Evolutionary conservation across 2,113 vertebrate genomes (phyloP), one percentile per base, ranked within the genome.

Genomic region (Danio rerio): DNA sequence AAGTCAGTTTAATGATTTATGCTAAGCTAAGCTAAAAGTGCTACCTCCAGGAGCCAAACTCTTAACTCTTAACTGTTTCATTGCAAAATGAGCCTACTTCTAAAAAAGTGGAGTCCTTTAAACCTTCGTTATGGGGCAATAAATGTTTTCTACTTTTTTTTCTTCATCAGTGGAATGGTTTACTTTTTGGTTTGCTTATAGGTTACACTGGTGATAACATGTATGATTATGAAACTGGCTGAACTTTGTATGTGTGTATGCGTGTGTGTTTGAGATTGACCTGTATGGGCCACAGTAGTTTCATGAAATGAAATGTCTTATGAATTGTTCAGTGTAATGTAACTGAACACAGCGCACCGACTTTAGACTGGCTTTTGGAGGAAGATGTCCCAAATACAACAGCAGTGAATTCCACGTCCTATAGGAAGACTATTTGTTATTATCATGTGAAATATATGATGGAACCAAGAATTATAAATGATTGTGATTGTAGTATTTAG

Each of bases 401-500:
- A 8, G 45, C 59, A 52, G 55, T 18, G 59, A 56, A 40, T 40
- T 72, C 7, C 55, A 72, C 20, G 61, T 61, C 4, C 47, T 5
- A 18, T 43, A 20, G 66, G 47, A 61, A n/a, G 21, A 66, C 18
- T 21, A 62, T 52, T 63, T 81, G 80, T 66, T 70, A 82, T 74
- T 65, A 15, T 65, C 6, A 40, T 56, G 61, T 74, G 68, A 80
- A 45, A 66, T 65, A 13, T 74, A 45, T 5, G 49, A 73, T 55
- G n/a, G 69, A 21, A 75, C 40, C 42, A 21, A 53, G 18, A 66
- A 52, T 18, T 62, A 61, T 62, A 53, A 62, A 81, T 66, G 71
- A 73, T 40, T 75, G 81, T 75, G 81, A 75, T 66, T 63, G 58
- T 75, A 75, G 80, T 70, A 62, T 72, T 73, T 63, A 63, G 72